A percentile compares a stretch with the other conserved stretches of the same genome.
These are phyloP conservation scores for Cryptotis parvus DNA, from an alignment of 2,113 vertebrate species.

Conservation along the genomic window DNA sequence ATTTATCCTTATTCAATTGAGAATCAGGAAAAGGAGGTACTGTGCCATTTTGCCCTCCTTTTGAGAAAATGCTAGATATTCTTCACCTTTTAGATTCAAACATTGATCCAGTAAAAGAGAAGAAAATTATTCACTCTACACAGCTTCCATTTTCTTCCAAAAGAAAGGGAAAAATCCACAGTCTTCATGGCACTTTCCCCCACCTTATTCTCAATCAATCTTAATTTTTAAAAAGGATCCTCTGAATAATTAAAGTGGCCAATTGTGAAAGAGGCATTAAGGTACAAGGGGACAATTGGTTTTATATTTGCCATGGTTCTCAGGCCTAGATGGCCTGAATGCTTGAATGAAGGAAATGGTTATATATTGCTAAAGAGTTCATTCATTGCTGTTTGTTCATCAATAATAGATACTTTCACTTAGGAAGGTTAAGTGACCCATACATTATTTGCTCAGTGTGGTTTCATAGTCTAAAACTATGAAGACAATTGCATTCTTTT, in stretches of 20 bases:
- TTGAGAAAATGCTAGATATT: neutral
- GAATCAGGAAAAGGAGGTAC: neutral
- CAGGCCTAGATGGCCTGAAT: neutral
- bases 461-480: slow-evolving; percentile 76
- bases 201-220: slow-evolving; percentile 47
- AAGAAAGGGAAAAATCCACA: neutral
- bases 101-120: slow-evolving; percentile 10
- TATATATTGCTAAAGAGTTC: slow-evolving; percentile 61
- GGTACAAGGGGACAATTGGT: slow-evolving; percentile 26
- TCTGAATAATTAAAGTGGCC: slow-evolving; percentile 62
- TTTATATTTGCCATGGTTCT: slow-evolving; percentile 44
- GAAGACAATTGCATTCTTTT: slow-evolving; percentile 80
- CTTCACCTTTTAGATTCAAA: neutral
- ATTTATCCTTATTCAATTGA: neutral
- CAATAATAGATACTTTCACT: slow-evolving; percentile 73
- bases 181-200: neutral
- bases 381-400: slow-evolving; percentile 74
- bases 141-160: neutral
- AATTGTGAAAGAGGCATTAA: slow-evolving; percentile 13
- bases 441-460: slow-evolving; percentile 65
- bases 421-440: slow-evolving; percentile 75
- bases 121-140: neutral
- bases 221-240: slow-evolving; percentile 60
- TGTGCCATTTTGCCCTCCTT: neutral
- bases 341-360: slow-evolving; percentile 23